phyloP scores from a whole-genome alignment of 1,140 invertebrate species.

The Ceratosolen solmsi region DNA sequence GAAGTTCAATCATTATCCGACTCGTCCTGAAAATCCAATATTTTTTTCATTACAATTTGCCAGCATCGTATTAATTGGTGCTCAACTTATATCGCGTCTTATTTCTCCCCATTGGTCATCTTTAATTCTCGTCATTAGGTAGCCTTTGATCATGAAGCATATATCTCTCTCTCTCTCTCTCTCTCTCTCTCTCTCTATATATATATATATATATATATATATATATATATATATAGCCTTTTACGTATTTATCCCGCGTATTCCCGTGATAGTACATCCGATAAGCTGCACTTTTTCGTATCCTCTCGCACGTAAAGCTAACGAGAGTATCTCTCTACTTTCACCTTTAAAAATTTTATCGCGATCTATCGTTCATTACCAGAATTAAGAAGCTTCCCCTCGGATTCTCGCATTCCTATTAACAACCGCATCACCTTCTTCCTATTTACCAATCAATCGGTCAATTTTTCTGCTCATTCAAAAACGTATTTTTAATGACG shows the following conservation, averaged over 20 bases:
- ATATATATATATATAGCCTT: too few relatives aligned
- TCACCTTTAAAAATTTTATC: background rate
- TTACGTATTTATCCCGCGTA: background rate
- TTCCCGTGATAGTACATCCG: background rate
- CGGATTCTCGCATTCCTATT: background rate
- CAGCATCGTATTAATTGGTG: constrained; percentile 55
- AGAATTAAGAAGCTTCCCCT: background rate
- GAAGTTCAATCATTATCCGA: constrained; percentile 49
- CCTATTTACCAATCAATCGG: too few relatives aligned
- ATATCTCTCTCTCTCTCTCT: background rate
- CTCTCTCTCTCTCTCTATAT: too few relatives aligned
- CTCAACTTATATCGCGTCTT: background rate
- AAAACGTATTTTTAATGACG: too few relatives aligned
- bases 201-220: too few relatives aligned
- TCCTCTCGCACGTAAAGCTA: background rate
- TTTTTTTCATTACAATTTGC: constrained; percentile 57
- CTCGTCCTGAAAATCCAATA: constrained; percentile 54
- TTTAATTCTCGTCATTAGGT: constrained; percentile 34
- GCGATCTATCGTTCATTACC: background rate
- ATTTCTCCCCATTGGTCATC: background rate
- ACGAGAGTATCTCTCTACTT: background rate
- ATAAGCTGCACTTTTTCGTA: background rate
- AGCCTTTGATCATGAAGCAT: too few relatives aligned
- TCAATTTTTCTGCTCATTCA: too few relatives aligned
- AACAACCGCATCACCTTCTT: too few relatives aligned